These are phyloP conservation scores for Ctenodactylus gundi DNA, from an alignment of 2,113 vertebrate genomes.

Conservation along the genomic window DNA sequence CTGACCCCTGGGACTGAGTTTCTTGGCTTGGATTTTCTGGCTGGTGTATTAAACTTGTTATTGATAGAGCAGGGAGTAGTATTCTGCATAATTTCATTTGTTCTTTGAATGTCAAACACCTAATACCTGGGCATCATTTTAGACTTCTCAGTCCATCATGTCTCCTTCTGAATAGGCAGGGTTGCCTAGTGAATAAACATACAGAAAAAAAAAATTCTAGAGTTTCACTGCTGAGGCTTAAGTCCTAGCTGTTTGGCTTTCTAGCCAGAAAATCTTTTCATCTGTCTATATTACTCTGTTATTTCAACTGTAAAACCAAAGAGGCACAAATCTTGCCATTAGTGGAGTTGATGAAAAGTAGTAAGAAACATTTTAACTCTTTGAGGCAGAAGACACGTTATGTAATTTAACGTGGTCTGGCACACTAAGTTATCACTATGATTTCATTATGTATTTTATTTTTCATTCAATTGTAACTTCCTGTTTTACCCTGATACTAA, in stretches of 20 bases:
- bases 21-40: not conserved
- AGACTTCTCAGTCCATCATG: not conserved
- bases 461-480: not conserved
- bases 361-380: not conserved
- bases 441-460: not conserved
- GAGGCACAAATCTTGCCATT: not conserved
- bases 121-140: not conserved
- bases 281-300: not conserved
- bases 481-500: not conserved
- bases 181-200: not conserved
- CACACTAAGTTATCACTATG: not conserved
- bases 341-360: not conserved
- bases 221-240: not conserved
- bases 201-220: not conserved
- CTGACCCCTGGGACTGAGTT: conserved; percentile 7
- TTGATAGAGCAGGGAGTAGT: not conserved
- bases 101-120: not conserved
- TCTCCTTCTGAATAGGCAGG: not conserved
- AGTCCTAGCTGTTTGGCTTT: not conserved
- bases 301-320: not conserved
- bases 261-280: not conserved
- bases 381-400: not conserved
- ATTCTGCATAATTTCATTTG: conserved; percentile 11
- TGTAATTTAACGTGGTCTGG: not conserved
- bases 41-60: conserved; percentile 27